Conservation (phyloP, 1,140 invertebrate genomes). For the Saccostrea echinata region DNA sequence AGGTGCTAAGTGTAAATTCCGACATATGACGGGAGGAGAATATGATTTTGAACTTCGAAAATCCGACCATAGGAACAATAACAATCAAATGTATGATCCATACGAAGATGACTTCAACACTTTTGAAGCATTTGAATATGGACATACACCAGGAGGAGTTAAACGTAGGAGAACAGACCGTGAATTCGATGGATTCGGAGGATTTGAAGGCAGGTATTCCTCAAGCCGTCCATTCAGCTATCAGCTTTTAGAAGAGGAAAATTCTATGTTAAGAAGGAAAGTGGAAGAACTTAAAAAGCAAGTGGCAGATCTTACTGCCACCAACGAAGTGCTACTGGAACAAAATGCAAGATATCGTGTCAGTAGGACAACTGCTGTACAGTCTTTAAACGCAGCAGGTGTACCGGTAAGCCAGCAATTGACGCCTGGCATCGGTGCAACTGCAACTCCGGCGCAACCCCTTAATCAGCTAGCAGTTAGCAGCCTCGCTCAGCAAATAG, state of each 20-base stretch:
- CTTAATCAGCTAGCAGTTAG: constrained; percentile 66
- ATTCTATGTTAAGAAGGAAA: constrained; percentile 85
- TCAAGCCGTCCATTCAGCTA: constrained; percentile 66
- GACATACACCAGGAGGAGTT: constrained; percentile 52
- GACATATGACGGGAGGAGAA: constrained; percentile 69
- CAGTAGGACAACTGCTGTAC: constrained; percentile 79
- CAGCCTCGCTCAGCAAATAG: constrained; percentile 76
- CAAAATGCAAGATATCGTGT: constrained; percentile 89
- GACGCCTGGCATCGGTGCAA: constrained; percentile 63
- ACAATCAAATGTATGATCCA: constrained; percentile 56
- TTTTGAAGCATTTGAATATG: constrained; percentile 70
- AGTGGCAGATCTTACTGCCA: constrained; percentile 87
- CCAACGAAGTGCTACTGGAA: constrained; percentile 90
- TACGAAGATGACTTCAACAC: constrained; percentile 66
- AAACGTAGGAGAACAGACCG: constrained; percentile 67
- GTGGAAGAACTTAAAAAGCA: constrained; percentile 88
- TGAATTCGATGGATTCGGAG: constrained; percentile 64
- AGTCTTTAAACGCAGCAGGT: constrained; percentile 60
- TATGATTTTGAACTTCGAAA: constrained; percentile 68
- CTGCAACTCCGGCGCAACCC: constrained; percentile 57
- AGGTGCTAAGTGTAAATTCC: constrained; percentile 79
- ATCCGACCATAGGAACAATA: constrained; percentile 56
- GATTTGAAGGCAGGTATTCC: constrained; percentile 62
- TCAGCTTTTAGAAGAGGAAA: constrained; percentile 86
- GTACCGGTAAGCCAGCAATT: constrained; percentile 64